These are phyloP conservation scores for Typhlichthys eigenmanni DNA, from an alignment of 2,797 vertebrate genomes.

Conservation along the genomic window DNA sequence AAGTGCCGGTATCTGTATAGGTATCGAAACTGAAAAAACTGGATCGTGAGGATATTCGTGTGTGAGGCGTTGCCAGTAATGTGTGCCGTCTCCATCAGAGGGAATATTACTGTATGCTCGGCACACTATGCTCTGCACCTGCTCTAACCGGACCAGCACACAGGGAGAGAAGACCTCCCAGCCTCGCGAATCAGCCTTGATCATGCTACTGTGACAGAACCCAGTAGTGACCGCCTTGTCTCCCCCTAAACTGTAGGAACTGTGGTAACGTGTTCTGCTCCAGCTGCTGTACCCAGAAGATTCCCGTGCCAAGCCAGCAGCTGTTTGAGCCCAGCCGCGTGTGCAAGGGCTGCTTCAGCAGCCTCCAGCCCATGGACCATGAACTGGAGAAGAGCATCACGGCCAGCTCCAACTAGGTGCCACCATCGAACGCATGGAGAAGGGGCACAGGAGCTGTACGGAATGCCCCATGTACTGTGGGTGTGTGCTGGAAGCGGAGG, in stretches of 20 bases:
- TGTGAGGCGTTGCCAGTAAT: slow-evolving; percentile 6
- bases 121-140: slow-evolving; percentile 6
- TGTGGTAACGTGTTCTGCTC: slow-evolving; percentile 98
- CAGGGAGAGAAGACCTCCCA: slow-evolving; percentile 8
- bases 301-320: slow-evolving; percentile 97
- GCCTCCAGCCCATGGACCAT: slow-evolving; percentile 85
- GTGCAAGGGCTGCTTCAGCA: slow-evolving; percentile 92
- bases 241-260: slow-evolving; percentile 81
- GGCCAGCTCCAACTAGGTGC: slow-evolving; percentile 87
- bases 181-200: not conserved
- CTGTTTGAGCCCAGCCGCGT: slow-evolving; percentile 95
- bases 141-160: slow-evolving; percentile 29
- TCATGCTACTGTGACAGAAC: not conserved
- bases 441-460: slow-evolving; percentile 36
- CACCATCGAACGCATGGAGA: not conserved
- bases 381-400: slow-evolving; percentile 93
- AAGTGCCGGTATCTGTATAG: too few species aligned
- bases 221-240: slow-evolving; percentile 18
- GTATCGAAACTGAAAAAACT: too few species aligned
- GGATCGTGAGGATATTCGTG: too few species aligned
- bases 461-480: slow-evolving; percentile 59
- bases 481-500: slow-evolving; percentile 32
- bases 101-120: slow-evolving; percentile 24
- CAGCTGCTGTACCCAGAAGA: slow-evolving; percentile 98
- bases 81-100: slow-evolving; percentile 14